Evolutionary conservation across 2,113 vertebrate genomes (phyloP), one percentile per base, ranked within the genome.

Genomic region (Brachirus orientalis): DNA sequence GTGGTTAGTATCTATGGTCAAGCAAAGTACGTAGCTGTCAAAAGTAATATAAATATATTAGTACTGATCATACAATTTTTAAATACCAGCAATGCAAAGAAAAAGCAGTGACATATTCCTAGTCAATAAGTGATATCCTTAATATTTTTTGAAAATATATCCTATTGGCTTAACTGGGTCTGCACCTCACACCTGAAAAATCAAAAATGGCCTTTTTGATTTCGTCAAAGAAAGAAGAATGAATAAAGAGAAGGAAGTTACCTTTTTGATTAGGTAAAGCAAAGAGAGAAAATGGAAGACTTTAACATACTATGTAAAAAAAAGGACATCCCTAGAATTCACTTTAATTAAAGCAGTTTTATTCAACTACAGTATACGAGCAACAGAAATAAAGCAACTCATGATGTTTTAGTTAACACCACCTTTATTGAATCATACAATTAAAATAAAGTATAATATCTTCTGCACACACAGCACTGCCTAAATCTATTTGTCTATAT

Each of bases 371-470:
- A n/a, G n/a, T n/a, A 3, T 47, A 10, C 40, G 2, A 51, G 18
- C 37, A 52, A 45, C 0, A 43, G 1, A 50, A 68, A 71, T 12
- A 20, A 54, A 65, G 69, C 1, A 45, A 38, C 14, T 16, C 38
- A 48, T 9, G 8, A 1, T 10, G 16, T 4, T 72, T 74, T 19
- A 22, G 50, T 55, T 36, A 58, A 60, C 36, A 67, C 22, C 14
- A 13, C 2, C 54, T 89, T 86, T 88, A 86, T 80, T 87, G 38
- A 59, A 72, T 57, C 47, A 65, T 75, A 85, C 45, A 67, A 72
- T 63, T 52, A 70, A 81, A 82, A 82, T 69, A 82, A 63, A 81
- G 45, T 28, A 73, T 8, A 67, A 69, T 38, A 82, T 66, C 3
- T 48, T 35, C n/a, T 45, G 46, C 62, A 59, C 20, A 47, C 9